A percentile compares a stretch with the other conserved stretches of the same genome.
These are phyloP conservation scores for Oreochromis grahami DNA, from an alignment of 2,797 vertebrate genomes.

Conservation along the genomic window DNA sequence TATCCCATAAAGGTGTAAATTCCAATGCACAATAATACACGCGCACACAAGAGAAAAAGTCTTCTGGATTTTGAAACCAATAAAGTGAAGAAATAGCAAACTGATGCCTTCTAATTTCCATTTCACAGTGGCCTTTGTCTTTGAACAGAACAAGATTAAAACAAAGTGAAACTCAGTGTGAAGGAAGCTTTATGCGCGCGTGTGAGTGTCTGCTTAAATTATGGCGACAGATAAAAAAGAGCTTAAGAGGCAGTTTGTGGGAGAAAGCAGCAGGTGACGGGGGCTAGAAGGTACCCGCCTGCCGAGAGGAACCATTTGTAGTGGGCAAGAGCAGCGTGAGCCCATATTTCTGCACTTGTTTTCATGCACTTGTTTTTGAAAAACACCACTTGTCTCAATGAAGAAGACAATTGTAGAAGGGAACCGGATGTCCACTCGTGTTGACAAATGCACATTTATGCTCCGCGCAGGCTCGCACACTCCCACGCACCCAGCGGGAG, in stretches of 20 bases:
- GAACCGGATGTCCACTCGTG: neutral
- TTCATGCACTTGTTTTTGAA: slow-evolving; percentile 27
- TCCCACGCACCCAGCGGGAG: neutral
- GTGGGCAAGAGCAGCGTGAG: slow-evolving; percentile 32
- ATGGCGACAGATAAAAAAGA: slow-evolving; percentile 25
- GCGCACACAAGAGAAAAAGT: neutral
- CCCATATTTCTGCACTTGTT: slow-evolving; percentile 25
- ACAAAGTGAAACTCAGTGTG: slow-evolving; percentile 18
- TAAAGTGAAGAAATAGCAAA: neutral
- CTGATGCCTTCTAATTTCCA: neutral
- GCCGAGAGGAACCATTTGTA: slow-evolving; percentile 36
- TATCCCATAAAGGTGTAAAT: neutral
- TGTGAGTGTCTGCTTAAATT: slow-evolving; percentile 9
- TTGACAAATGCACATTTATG: slow-evolving; percentile 38
- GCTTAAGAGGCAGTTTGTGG: slow-evolving; percentile 36
- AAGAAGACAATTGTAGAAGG: neutral
- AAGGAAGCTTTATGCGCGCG: neutral
- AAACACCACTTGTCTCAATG: slow-evolving; percentile 34
- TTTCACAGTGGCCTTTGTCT: neutral
- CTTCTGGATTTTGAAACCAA: neutral
- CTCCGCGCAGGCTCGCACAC: neutral
- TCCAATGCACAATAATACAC: neutral
- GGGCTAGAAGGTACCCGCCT: slow-evolving; percentile 8
- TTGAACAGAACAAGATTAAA: neutral
- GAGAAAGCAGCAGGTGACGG: slow-evolving; percentile 18